These are phyloP conservation scores for Fulica atra DNA, from an alignment of 2,113 vertebrate species.

Conservation along the genomic window DNA sequence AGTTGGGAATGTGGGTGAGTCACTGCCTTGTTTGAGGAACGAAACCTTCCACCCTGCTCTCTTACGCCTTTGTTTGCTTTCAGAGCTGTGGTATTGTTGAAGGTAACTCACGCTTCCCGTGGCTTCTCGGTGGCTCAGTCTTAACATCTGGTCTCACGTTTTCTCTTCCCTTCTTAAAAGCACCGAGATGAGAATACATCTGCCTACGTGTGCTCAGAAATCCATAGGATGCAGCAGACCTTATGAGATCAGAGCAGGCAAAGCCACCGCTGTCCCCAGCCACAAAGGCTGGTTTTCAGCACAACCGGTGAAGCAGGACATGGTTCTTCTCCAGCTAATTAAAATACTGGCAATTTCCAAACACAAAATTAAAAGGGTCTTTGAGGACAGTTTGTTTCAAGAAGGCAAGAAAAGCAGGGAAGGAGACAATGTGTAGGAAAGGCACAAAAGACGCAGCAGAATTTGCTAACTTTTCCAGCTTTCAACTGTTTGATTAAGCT, in stretches of 20 bases:
- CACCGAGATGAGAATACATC: not conserved
- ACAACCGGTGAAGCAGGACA: not conserved
- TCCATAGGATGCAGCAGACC: not conserved
- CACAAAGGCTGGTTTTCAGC: not conserved
- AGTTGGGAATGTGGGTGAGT: slow-evolving; percentile 37
- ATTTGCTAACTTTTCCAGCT: not conserved
- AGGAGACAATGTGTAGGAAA: not conserved
- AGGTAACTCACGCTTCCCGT: not conserved
- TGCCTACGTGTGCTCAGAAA: not conserved
- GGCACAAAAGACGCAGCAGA: not conserved
- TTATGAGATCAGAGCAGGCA: not conserved
- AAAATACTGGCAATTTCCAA: not conserved
- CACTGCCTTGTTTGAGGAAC: not conserved
- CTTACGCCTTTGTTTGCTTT: not conserved
- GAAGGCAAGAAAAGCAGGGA: not conserved
- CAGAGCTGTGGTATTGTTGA: not conserved
- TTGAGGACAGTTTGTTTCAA: not conserved
- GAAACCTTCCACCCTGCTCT: not conserved
- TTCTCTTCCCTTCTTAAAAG: not conserved
- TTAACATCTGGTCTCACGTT: not conserved
- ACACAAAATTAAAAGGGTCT: not conserved
- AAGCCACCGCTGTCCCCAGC: not conserved
- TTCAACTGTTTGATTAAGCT: not conserved
- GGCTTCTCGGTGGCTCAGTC: not conserved
- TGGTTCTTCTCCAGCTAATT: not conserved